Conservation (phyloP, 2,797 vertebrate species). For the Echiichthys vipera region DNA sequence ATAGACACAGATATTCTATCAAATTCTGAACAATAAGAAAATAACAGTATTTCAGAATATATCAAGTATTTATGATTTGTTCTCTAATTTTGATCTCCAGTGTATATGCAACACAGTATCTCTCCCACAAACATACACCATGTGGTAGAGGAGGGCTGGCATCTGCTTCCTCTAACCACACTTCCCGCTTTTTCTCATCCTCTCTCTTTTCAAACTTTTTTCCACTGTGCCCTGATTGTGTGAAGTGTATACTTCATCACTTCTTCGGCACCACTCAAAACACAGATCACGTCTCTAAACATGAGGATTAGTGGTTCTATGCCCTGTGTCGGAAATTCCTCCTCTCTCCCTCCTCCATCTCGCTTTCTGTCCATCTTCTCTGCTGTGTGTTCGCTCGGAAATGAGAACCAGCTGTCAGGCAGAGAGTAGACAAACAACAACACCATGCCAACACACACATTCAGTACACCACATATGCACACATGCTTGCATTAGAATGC, state of each 20-base stretch:
- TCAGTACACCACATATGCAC: constrained; percentile 37
- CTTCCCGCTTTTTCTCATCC: constrained; percentile 37
- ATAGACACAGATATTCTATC: too few relatives aligned
- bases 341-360: constrained; percentile 14
- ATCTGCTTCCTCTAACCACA: constrained; percentile 72
- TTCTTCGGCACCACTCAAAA: neutral
- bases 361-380: constrained; percentile 46
- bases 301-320: neutral
- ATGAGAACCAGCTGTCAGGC: constrained; percentile 97
- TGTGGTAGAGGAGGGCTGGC: constrained; percentile 69
- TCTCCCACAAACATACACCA: constrained; percentile 63
- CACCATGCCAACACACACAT: constrained; percentile 68
- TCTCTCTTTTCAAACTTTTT: constrained; percentile 24
- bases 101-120: constrained; percentile 29
- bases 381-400: constrained; percentile 71
- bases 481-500: constrained; percentile 16
- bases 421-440: constrained; percentile 84
- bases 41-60: too few relatives aligned
- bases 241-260: constrained; percentile 6
- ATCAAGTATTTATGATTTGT: too few relatives aligned
- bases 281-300: constrained; percentile 1
- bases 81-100: too few relatives aligned
- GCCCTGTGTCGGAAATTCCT: constrained; percentile 10
- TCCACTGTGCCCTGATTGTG: constrained; percentile 6
- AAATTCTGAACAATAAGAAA: too few relatives aligned